Evolutionary conservation across 2,797 vertebrate species (phyloP).

Genomic region (Sebastes trivittatus): DNA sequence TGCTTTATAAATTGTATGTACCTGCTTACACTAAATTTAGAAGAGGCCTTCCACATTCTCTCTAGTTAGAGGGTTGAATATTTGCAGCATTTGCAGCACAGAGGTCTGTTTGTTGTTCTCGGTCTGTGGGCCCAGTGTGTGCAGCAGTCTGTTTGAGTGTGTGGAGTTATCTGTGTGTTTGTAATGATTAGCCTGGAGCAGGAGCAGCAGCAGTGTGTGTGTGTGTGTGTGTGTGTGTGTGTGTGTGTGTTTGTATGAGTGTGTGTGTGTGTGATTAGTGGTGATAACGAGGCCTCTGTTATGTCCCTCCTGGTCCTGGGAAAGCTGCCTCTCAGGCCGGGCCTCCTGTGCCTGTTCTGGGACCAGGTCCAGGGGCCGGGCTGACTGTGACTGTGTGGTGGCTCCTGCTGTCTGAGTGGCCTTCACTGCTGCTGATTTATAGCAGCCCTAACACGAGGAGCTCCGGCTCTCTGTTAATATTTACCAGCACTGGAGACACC

Average conservation of each 20-base stretch:
- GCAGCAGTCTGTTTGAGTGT: constrained; percentile 51
- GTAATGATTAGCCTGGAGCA: constrained; percentile 77
- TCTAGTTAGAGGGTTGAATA: not conserved
- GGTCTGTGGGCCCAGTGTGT: constrained; percentile 49
- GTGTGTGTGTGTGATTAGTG: constrained; percentile 48
- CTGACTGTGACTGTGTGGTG: constrained; percentile 32
- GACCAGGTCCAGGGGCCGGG: not conserved
- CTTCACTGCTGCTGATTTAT: constrained; percentile 91
- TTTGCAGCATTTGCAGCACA: constrained; percentile 20
- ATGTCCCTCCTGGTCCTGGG: constrained; percentile 73
- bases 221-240: constrained; percentile 32
- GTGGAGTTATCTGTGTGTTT: constrained; percentile 78
- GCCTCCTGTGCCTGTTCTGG: constrained; percentile 9
- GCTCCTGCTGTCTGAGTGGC: constrained; percentile 84
- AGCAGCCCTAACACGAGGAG: constrained; percentile 68
- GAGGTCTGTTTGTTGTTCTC: constrained; percentile 64
- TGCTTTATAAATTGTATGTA: not conserved
- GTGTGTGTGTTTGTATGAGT: constrained; percentile 15
- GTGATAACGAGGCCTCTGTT: constrained; percentile 72
- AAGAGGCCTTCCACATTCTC: not conserved
- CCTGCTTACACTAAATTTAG: not conserved
- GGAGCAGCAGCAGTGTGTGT: constrained; percentile 22
- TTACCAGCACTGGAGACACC: constrained; percentile 82
- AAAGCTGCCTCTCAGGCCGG: constrained; percentile 67
- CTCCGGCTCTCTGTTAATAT: constrained; percentile 90